Base-by-base conservation (phyloP, 2,113 vertebrate genomes). In the Callopanchax toddi region DNA sequence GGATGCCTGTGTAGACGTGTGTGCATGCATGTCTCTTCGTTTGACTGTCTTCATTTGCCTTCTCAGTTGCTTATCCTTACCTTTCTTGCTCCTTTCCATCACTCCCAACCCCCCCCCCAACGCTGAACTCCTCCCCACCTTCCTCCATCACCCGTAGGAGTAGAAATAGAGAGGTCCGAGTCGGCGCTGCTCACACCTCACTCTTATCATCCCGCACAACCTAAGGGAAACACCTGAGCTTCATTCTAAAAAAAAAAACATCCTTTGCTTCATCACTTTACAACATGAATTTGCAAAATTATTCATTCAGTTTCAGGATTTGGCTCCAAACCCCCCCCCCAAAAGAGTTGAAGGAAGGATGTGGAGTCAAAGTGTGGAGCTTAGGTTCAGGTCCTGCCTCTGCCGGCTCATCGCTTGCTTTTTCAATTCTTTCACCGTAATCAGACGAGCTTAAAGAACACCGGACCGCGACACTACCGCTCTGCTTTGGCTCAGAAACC, bases 11-110 rank as follows among this genome's bases (percentile, higher is more conserved):
- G 49, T 52, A 18, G 17, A 46, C 16, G 55, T 61, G 62, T 6
- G 71, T 67, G 77, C 46, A 25, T 72, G 79, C 68, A 56, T 76
- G 82, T 78, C 78, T 82, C 81, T 68, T 86, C 85, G 79, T 82
- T 85, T 85, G 77, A 70, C 81, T 32, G 79, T 71, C 76, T 66
- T 54, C 79, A 83, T 87, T 62, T 4, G 76, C 82, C 61, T 74
- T 71, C 85, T 88, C 85, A 86, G 86, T 89, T 86, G 81, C 83
- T 81, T 83, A 60, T 84, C 74, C 67, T 62, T 67, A 53, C 59
- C 75, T 69, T 67, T 70, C 73, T 78, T 75, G 60, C 63, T 79
- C 59, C 67, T 56, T 49, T 62, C 49, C 9, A 4, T 76, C 57
- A 22, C 56, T 57, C 50, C 26, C 58, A 53, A 1, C 49, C 45